phyloP scores from a whole-genome alignment of 2,113 vertebrate genomes.

The Atrichornis clamosus region DNA sequence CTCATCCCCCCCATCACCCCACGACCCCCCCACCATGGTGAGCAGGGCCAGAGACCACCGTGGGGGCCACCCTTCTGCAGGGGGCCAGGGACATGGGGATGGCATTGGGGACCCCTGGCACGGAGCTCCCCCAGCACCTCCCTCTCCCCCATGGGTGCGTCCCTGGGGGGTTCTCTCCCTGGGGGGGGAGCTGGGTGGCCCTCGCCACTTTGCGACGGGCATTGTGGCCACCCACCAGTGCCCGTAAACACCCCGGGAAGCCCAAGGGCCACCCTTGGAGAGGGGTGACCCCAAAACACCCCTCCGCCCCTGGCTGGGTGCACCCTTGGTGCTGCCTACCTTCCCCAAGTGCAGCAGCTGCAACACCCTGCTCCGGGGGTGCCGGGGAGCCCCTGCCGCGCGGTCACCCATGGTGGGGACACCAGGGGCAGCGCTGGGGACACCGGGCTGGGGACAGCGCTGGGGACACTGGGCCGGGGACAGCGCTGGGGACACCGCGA shows the following conservation, averaged over 20 bases:
- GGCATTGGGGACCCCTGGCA: background rate
- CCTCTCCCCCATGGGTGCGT: background rate
- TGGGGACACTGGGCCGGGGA: background rate
- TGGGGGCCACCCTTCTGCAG: fast-evolving
- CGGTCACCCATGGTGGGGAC: background rate
- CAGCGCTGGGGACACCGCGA: background rate
- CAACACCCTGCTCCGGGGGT: background rate
- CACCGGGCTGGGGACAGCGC: background rate
- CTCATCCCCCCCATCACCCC: too few species aligned
- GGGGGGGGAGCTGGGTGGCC: background rate
- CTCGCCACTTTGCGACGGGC: fast-evolving
- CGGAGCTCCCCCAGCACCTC: fast-evolving
- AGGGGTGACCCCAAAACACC: background rate
- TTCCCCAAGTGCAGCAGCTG: background rate
- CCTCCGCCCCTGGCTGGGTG: fast-evolving
- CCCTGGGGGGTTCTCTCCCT: background rate
- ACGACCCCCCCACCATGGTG: fast-evolving
- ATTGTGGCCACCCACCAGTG: fast-evolving
- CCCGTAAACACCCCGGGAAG: too few species aligned
- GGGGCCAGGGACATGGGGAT: background rate
- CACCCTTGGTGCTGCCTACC: slow-evolving; percentile 45
- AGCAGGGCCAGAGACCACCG: fast-evolving
- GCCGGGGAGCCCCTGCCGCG: fast-evolving
- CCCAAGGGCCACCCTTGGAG: fast-evolving
- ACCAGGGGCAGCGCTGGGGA: background rate